These are phyloP conservation scores for Nansenia antarctica DNA, from an alignment of 2,113 vertebrate genomes.

Conservation along the genomic window DNA sequence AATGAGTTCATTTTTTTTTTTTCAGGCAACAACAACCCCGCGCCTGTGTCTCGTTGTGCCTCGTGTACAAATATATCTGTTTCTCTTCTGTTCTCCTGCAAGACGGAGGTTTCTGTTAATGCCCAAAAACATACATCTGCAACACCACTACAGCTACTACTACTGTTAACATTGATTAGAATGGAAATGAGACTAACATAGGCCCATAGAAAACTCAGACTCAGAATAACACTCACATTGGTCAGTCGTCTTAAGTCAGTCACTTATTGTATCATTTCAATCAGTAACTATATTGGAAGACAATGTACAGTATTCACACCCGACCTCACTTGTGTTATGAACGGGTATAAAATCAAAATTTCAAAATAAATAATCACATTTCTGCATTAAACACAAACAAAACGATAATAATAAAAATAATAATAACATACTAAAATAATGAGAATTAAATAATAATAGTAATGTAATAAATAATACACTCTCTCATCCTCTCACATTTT, in stretches of 20 bases:
- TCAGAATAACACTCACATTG: slow-evolving; percentile 56
- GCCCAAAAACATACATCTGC: slow-evolving; percentile 75
- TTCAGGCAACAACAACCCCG: slow-evolving; percentile 61
- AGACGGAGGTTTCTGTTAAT: slow-evolving; percentile 70
- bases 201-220: slow-evolving; percentile 66
- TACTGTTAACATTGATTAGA: slow-evolving; percentile 73
- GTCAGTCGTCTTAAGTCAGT: slow-evolving; percentile 61
- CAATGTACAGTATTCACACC: slow-evolving; percentile 78
- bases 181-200: slow-evolving; percentile 72
- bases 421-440: slow-evolving; percentile 5
- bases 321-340: slow-evolving; percentile 60
- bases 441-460: slow-evolving; percentile 42
- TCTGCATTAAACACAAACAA: slow-evolving; percentile 16
- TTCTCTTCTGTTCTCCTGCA: slow-evolving; percentile 53
- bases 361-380: slow-evolving; percentile 39
- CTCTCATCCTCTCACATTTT: slow-evolving; percentile 59
- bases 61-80: slow-evolving; percentile 69
- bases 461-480: slow-evolving; percentile 51
- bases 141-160: slow-evolving; percentile 77
- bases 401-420: slow-evolving; percentile 23
- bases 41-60: slow-evolving; percentile 53
- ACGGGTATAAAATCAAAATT: slow-evolving; percentile 48
- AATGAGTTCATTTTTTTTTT: slow-evolving; percentile 28
- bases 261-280: slow-evolving; percentile 69
- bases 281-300: slow-evolving; percentile 75